A percentile compares a stretch with the other conserved stretches of the same genome.
phyloP scores from a whole-genome alignment of 2,888 invertebrate genomes.

The Zelleria hepariella region DNA sequence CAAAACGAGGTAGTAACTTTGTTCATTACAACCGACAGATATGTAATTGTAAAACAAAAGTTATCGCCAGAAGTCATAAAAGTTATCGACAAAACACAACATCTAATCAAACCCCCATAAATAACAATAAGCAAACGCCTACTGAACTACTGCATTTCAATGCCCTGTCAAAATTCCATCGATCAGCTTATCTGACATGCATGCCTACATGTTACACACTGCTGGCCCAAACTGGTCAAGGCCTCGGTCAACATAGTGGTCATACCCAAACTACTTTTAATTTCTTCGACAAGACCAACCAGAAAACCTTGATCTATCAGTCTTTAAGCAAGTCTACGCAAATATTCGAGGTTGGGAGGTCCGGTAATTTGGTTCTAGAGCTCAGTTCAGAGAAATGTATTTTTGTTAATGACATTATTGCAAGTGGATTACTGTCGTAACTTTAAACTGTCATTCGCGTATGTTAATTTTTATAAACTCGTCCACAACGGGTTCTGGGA shows the following conservation, averaged over 20 bases:
- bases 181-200: slow-evolving; percentile 13
- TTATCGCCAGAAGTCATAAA: neutral
- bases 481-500: neutral
- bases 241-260: slow-evolving; percentile 32
- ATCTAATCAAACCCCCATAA: neutral
- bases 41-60: too few relatives aligned
- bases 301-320: neutral
- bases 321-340: neutral
- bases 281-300: slow-evolving; percentile 16
- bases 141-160: slow-evolving; percentile 9
- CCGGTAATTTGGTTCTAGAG: neutral
- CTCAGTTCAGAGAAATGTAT: slow-evolving; percentile 2
- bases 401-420: neutral
- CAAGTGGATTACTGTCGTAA: slow-evolving; percentile 1
- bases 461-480: slow-evolving; percentile 6
- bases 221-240: slow-evolving; percentile 40
- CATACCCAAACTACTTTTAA: slow-evolving; percentile 35
- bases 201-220: slow-evolving; percentile 14
- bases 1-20: too few relatives aligned
- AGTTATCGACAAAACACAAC: neutral
- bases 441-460: slow-evolving; percentile 2
- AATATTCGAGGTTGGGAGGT: neutral
- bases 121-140: neutral
- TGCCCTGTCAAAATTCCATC: slow-evolving; percentile 14
- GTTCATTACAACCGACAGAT: too few relatives aligned